Evolutionary conservation across 2,113 vertebrate species (phyloP), one percentile per base, ranked within the genome.

Genomic region (Parotia lawesii): DNA sequence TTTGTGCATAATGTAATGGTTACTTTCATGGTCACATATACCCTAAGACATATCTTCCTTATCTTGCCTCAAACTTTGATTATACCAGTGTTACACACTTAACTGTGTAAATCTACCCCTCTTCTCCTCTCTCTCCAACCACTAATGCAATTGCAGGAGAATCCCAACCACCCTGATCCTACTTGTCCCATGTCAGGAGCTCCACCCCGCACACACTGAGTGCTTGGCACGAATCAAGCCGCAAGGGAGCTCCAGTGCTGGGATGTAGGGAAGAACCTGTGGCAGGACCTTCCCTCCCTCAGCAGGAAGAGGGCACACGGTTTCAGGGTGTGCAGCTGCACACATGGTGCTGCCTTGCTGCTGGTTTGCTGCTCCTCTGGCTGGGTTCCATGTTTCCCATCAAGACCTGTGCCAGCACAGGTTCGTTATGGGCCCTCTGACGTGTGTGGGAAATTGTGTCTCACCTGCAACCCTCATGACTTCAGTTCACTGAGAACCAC

Each of bases 401-500:
- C 10, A 10, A 64, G 84, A 44, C 40, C 31, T 12, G 50, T 69
- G 78, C 71, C 64, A 58, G 45, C 62, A 11, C 45, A 54, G 79
- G 70, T 90, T 58, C 53, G 5, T 47, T 54, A 7, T 3, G 71
- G 61, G 61, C 71, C 47, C 67, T 84, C 54, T 69, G 78, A 37
- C 4, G 5, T 70, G 40, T 65, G 48, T 1, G 1, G 92, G 87
- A 65, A 67, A 42, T 29, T 27, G 38, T 56, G 83, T 77, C 94
- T 95, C 88, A 93, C 94, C 94, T 95, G 92, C 47, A 62, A 33
- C 64, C 13, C 75, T 83, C 56, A 7, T 69, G 85, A 27, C 71
- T 95, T 47, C 64, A 19, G 75, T 15, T 91, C 76, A 3, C 82
- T 4, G 64, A 35, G 82, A 95, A 3, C 42, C 72, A 42, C 4